Conservation (phyloP, 2,113 vertebrate genomes). For the Prochilodus magdalenae region DNA sequence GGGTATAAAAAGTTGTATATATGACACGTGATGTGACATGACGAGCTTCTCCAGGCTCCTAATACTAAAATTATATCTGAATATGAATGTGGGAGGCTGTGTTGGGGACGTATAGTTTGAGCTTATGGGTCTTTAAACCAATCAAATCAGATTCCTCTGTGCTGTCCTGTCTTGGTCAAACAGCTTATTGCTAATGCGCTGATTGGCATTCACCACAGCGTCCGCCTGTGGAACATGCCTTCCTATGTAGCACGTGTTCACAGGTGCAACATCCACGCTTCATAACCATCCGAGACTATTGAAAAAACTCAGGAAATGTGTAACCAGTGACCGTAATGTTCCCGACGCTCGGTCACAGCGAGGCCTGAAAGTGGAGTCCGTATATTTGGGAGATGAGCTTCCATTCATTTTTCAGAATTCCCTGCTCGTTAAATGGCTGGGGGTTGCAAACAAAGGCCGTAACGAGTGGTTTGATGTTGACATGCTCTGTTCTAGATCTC, state of each 20-base stretch:
- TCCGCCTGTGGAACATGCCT: slow-evolving; percentile 1
- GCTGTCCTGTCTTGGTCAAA: slow-evolving; percentile 19
- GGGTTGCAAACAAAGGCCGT: too few relatives aligned
- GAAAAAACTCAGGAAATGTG: not conserved
- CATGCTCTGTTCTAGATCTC: too few relatives aligned
- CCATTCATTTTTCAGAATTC: too few relatives aligned
- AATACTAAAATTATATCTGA: too few relatives aligned
- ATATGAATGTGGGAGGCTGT: not conserved
- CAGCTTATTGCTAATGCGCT: slow-evolving; percentile 45
- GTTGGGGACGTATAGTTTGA: not conserved
- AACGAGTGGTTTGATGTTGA: too few relatives aligned
- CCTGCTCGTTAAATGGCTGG: too few relatives aligned
- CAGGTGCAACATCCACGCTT: slow-evolving; percentile 47
- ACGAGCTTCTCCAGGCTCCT: too few relatives aligned
- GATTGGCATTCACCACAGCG: slow-evolving; percentile 48
- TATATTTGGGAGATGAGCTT: too few relatives aligned
- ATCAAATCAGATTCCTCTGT: not conserved
- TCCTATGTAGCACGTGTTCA: slow-evolving; percentile 26
- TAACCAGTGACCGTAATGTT: not conserved
- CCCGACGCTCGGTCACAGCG: too few relatives aligned
- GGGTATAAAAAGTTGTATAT: too few relatives aligned
- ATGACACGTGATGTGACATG: too few relatives aligned
- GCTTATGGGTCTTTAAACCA: not conserved
- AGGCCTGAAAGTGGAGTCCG: not conserved
- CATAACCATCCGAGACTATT: slow-evolving; percentile 36